Evolutionary conservation across 2,797 vertebrate species (phyloP), one percentile per base, ranked within the genome.

Genomic region (Champsocephalus gunnari): DNA sequence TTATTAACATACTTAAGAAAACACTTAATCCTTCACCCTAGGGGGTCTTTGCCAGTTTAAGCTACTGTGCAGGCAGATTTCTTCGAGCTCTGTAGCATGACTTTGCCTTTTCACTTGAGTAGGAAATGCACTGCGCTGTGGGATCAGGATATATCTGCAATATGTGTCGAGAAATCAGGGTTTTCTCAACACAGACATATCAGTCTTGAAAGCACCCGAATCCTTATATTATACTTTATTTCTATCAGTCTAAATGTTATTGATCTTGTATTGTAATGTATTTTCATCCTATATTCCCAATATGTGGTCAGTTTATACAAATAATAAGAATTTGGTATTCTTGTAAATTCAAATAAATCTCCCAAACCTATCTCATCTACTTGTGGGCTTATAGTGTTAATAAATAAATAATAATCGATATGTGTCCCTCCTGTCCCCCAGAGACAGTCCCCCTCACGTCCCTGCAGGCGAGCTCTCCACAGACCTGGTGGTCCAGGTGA

Each of bases 401-500:
- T 38, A 38, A 38, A 38, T 38, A 38, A 38, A 38, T 38, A 9
- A 38, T 38, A 38, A 9, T 38, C 28, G 1, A 38, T 38, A 9
- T 58, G 9, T 50, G 59, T 47, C 3, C 24, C 9, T 14, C 81
- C 38, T 89, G 6, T 41, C 83, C 73, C 78, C 43, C 92, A 99
- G 98, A 5, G 98, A 99, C 84, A 99, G 96, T 57, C 98, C 97
- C 7, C 98, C 98, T 79, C 98, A 99, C 0, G 96, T 99, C 81
- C 97, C 96, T 0, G 73, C 87, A 5, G 73, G 82, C 9, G 92
- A 99, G 70, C 96, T 99, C 43, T 97, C 97, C 0, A 98, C 97
- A 3, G 95, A 96, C 53, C 28, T 79, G 0, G 97, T 99, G 80
- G 96, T 99, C 91, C 92, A 90, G 83, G 94, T 98, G 38, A 96